These are phyloP conservation scores for Pegea sp. DNA, from an alignment of 23 tunicate species.

Conservation along the genomic window DNA sequence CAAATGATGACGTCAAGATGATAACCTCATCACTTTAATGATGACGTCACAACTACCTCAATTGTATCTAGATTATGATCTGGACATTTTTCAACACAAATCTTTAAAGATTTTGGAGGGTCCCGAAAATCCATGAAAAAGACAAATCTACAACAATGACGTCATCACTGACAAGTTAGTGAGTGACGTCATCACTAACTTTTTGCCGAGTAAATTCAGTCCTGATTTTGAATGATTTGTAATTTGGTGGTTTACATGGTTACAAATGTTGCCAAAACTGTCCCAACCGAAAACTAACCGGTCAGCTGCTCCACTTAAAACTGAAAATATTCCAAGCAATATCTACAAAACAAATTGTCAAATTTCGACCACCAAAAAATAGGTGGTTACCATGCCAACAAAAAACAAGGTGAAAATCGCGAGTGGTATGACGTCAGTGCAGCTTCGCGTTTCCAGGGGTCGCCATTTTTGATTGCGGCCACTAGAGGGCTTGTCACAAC, in stretches of 20 bases:
- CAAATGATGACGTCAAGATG: neutral
- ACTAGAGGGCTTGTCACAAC: constrained; percentile 24
- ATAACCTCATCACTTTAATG: neutral
- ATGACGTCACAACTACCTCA: neutral
- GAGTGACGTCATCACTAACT: constrained; percentile 10
- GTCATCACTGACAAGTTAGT: neutral
- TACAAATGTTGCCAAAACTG: constrained; percentile 73
- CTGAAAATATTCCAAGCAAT: constrained; percentile 14
- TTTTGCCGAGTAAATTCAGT: constrained; percentile 32
- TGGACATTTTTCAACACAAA: constrained; percentile 74
- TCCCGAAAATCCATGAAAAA: constrained; percentile 67
- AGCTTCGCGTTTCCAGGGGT: constrained; percentile 51
- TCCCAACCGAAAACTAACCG: constrained; percentile 61
- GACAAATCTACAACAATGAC: constrained; percentile 28
- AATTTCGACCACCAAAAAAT: neutral
- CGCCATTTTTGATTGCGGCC: constrained; percentile 12
- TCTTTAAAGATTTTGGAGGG: constrained; percentile 33
- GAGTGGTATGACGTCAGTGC: constrained; percentile 79
- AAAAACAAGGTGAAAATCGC: constrained; percentile 32
- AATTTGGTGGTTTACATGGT: constrained; percentile 34
- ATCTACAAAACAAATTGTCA: neutral
- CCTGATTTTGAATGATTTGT: constrained; percentile 44
- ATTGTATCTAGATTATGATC: constrained; percentile 5
- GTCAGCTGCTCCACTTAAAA: constrained; percentile 56
- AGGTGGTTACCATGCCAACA: constrained; percentile 57